Evolutionary conservation across 2,113 vertebrate genomes (phyloP), one percentile per base, ranked within the genome.

Genomic region (Cynoglossus semilaevis): DNA sequence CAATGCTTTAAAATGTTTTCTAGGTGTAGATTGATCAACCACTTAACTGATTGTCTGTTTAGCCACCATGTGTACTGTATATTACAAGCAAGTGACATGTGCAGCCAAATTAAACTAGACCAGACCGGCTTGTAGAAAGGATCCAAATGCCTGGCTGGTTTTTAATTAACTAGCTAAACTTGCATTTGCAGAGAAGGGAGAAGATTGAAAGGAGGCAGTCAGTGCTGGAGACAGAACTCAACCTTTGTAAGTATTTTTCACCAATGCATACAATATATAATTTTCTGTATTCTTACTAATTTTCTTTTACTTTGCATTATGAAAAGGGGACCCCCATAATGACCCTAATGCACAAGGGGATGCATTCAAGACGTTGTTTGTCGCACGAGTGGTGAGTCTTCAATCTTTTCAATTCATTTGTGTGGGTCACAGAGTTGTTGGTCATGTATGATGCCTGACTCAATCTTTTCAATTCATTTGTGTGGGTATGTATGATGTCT

Each of bases 281-380:
- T 14, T 9, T 51, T 41, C 43, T 37, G 1, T 41, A 14, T 12
- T 41, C 14, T 14, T 12, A 19, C 38, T 60, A 19, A 68, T 48
- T 2, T 2, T 18, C 2, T 1, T 16, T 16, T 63, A 13, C 9
- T 56, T 34, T 66, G 13, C 4, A 22, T 67, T 48, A 22, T 34
- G 22, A 10, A 17, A 69, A 96, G 94, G 95, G 95, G 95, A 96
- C 77, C 94, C 95, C 34, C 95, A 96, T 74, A 96, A 96, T 51
- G 95, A 97, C 82, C 85, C 92, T 8, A 96, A 97, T 70, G 95
- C 94, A 35, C 95, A 97, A 83, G 95, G 95, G 0, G 95, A 97
- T 71, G 95, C 95, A 51, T 97, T 97, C 87, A 97, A 96, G 84
- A 97, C 95, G 1, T 83, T 97, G 48, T 97, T 97, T 69, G 95